Base-by-base conservation (phyloP, 23 tunicate species). In the Halocynthia aurantium region DNA sequence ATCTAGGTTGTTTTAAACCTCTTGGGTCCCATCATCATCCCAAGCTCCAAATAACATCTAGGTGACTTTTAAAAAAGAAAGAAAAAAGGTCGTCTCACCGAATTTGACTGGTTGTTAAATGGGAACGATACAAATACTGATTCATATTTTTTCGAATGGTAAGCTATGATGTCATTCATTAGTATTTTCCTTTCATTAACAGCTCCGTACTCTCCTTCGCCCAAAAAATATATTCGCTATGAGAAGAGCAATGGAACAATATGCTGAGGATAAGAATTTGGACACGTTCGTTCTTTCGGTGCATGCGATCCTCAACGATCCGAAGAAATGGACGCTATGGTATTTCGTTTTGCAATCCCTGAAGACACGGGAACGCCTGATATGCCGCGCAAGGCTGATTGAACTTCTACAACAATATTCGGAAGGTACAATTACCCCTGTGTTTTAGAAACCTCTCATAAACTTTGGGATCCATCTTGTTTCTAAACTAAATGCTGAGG, bases 291-390 rank as follows among this genome's bases (percentile, higher is more conserved):
- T 88, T 11, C 67, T 73, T 64, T 72, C 71, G 55, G 53, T 88
- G 40, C 77, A 83, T 44, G 80, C 87, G 8, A 71, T 88, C 17
- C 57, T 88, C 0, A 61, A 85, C 62, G 60, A 57, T 44, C 63
- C 64, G 15, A 73, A 76, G 49, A 73, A 64, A 8, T 51, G 95
- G 60, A 31, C 55, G n/a, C 57, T 88, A 10, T 83, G 86, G 86
- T 58, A 78, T n/a, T 83, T 70, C 62, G 77, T 88, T 51, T 44
- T 82, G 5, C 70, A 49, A 10, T 73, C 62, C 11, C 19, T 88
- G 58, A 83, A 60, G 22, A 61, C 55, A 57, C 54, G 69, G 10
- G 95, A 88, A 73, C 31, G 82, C 18, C 62, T 71, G 55, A 50
- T 15, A 50, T 78, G 87, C 19, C 54, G 76, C 60, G 20, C 57